Percentiles rank a stretch among this genome's conserved stretches.
phyloP scores from a whole-genome alignment of 2,797 vertebrate species.

The Gephyroberyx darwinii region DNA sequence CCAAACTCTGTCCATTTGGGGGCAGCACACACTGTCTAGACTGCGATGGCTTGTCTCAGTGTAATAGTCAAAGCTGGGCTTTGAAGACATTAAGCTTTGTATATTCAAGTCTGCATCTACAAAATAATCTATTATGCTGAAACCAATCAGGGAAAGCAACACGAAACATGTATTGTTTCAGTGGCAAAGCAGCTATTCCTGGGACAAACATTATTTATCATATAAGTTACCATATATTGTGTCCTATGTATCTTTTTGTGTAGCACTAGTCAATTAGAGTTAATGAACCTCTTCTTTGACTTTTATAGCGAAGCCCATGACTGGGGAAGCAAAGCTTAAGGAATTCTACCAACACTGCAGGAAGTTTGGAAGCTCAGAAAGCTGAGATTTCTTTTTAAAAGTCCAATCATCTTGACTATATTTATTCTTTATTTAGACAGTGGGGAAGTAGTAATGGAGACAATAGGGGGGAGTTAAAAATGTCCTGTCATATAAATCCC shows the following conservation, averaged over 20 bases:
- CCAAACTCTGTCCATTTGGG: slow-evolving; percentile 55
- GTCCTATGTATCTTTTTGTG: background rate
- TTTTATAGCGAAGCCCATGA: no score
- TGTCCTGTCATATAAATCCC: no score
- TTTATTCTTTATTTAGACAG: slow-evolving; percentile 65
- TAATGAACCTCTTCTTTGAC: background rate
- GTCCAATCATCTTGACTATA: slow-evolving; percentile 37
- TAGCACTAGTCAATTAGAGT: background rate
- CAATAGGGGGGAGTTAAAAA: background rate
- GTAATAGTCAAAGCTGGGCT: background rate
- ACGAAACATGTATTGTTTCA: slow-evolving; percentile 43
- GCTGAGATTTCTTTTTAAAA: no score
- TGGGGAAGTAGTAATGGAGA: slow-evolving; percentile 20
- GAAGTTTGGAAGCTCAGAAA: no score
- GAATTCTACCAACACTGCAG: slow-evolving; percentile 3
- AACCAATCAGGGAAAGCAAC: no score
- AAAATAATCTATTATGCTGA: no score
- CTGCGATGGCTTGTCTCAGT: background rate
- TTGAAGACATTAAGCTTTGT: no score
- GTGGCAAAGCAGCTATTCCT: slow-evolving; percentile 56
- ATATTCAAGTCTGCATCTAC: no score
- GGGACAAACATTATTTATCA: slow-evolving; percentile 35
- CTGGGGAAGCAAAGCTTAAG: background rate
- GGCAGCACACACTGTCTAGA: slow-evolving; percentile 59
- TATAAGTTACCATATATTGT: background rate